Conservation (phyloP, 2,113 vertebrate genomes). For the Isurus oxyrinchus region DNA sequence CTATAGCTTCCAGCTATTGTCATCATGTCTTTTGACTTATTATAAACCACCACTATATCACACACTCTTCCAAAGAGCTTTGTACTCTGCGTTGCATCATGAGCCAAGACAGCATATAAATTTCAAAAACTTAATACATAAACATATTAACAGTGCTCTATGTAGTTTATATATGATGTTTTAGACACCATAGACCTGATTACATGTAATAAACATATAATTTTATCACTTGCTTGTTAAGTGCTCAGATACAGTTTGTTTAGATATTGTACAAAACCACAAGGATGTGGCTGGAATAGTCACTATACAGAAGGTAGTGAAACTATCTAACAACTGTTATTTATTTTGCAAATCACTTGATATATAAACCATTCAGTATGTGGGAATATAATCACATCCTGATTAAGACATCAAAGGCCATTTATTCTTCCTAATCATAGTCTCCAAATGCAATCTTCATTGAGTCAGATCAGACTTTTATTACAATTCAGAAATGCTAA, state of each 20-base stretch:
- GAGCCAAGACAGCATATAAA: background rate
- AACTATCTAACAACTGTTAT: background rate
- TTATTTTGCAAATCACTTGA: conserved; percentile 1
- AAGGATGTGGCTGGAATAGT: background rate
- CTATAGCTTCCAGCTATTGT: background rate
- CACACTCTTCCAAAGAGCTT: background rate
- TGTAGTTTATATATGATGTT: background rate
- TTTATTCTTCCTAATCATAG: background rate
- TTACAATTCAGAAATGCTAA: conserved; percentile 28
- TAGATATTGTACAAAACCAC: background rate
- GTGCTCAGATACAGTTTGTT: background rate
- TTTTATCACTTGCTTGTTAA: conserved; percentile 1
- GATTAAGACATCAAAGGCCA: background rate
- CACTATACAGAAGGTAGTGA: background rate
- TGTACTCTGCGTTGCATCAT: background rate
- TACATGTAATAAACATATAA: background rate
- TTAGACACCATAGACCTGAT: background rate
- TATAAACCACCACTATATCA: background rate
- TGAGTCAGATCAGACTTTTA: conserved; percentile 1
- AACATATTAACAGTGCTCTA: background rate
- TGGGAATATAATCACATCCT: conserved; percentile 25
- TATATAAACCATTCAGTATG: background rate
- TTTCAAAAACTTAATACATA: background rate
- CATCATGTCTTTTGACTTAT: background rate
- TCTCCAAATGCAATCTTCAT: conserved; percentile 21